phyloP scores from a whole-genome alignment of 2,888 invertebrate genomes.

The Chalcosyrphus nemorum region DNA sequence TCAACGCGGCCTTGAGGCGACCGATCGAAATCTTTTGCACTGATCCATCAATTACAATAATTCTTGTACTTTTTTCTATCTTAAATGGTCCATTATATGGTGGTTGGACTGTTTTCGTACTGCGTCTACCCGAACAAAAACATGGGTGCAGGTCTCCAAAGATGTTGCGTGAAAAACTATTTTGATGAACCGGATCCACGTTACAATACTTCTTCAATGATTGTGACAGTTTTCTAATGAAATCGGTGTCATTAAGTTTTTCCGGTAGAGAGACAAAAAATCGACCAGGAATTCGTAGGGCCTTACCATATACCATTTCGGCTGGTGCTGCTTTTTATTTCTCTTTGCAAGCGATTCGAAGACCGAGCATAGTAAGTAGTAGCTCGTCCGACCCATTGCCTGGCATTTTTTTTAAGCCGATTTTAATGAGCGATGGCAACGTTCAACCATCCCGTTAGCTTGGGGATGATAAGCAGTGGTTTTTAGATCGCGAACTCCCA shows the following conservation, averaged over 20 bases:
- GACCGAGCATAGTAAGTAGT: slow-evolving; percentile 77
- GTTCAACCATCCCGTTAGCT: slow-evolving; percentile 80
- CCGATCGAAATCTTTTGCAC: neutral
- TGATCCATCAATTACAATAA: slow-evolving; percentile 9
- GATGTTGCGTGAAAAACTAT: slow-evolving; percentile 34
- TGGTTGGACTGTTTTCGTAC: slow-evolving; percentile 23
- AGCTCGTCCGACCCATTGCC: slow-evolving; percentile 75
- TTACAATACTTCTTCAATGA: slow-evolving; percentile 18
- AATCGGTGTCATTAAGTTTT: neutral
- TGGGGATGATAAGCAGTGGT: slow-evolving; percentile 79
- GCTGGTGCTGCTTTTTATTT: slow-evolving; percentile 75
- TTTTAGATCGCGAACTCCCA: slow-evolving; percentile 74
- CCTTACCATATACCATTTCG: slow-evolving; percentile 76
- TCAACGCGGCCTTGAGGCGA: neutral
- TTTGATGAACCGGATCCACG: slow-evolving; percentile 32
- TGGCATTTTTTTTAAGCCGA: slow-evolving; percentile 71
- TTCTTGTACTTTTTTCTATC: slow-evolving; percentile 10
- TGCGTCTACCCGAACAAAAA: slow-evolving; percentile 43
- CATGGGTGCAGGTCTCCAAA: slow-evolving; percentile 6
- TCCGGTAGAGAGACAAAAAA: slow-evolving; percentile 22
- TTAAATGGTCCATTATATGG: slow-evolving; percentile 73
- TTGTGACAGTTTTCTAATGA: slow-evolving; percentile 18
- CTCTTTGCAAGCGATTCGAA: slow-evolving; percentile 75
- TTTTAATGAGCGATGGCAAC: slow-evolving; percentile 80
- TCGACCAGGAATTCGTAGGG: slow-evolving; percentile 74